Percentiles rank a stretch among this genome's conserved stretches.
Evolutionary conservation across 2,888 invertebrate species (phyloP).

Genomic region (Tenthredo scrophulariae): DNA sequence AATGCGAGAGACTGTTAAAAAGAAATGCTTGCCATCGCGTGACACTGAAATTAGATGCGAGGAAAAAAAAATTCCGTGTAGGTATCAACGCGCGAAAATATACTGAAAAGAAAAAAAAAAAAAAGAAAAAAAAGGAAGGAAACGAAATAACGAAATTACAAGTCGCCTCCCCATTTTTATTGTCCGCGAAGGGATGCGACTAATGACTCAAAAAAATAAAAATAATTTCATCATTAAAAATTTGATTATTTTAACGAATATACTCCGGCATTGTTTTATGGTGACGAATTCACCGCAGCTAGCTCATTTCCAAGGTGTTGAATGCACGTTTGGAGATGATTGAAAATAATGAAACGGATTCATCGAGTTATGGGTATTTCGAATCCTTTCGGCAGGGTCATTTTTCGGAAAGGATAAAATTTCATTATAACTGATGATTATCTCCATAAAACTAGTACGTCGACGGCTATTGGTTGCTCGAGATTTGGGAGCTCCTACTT

Average conservation of each 20-base stretch:
- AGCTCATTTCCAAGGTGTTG: too few relatives aligned
- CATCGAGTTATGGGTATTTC: too few relatives aligned
- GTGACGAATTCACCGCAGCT: too few relatives aligned
- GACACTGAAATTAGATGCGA: constrained; percentile 1
- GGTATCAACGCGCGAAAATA: not conserved
- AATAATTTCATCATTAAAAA: not conserved
- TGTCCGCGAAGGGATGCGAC: not conserved
- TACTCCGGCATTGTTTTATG: too few relatives aligned
- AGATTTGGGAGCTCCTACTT: not conserved
- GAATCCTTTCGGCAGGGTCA: too few relatives aligned
- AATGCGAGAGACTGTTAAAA: not conserved
- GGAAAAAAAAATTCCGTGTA: constrained; percentile 2
- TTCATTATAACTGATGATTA: not conserved
- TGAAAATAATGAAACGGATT: too few relatives aligned
- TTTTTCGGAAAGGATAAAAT: too few relatives aligned
- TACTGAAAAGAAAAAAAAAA: not conserved
- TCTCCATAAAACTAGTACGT: not conserved
- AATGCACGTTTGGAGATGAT: too few relatives aligned
- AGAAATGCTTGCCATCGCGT: not conserved
- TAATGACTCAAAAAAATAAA: not conserved
- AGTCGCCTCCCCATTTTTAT: not conserved
- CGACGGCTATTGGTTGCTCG: not conserved
- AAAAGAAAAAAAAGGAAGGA: not conserved
- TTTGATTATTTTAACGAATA: not conserved
- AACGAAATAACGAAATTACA: not conserved